Conservation (phyloP, 2,888 invertebrate genomes). For the Silvanus unidentatus region DNA sequence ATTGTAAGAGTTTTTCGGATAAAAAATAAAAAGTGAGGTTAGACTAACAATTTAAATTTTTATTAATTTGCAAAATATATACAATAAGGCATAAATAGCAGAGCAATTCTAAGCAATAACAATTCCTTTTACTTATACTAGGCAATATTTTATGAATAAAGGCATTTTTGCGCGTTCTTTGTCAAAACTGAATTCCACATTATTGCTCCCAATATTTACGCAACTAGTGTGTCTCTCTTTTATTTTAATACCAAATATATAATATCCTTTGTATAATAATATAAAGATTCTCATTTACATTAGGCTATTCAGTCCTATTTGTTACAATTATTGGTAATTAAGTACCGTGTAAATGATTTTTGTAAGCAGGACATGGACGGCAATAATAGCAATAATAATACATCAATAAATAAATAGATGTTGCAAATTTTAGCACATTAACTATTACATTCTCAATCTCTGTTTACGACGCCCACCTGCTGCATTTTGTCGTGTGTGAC, state of each 20-base stretch:
- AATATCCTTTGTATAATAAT: not conserved
- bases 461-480: too few relatives aligned
- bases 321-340: too few relatives aligned
- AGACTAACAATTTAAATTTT: constrained; percentile 14
- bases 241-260: not conserved
- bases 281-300: not conserved
- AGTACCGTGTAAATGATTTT: too few relatives aligned
- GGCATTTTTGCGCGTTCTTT: constrained; percentile 7
- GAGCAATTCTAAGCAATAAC: constrained; percentile 12
- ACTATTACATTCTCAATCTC: too few relatives aligned
- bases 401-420: too few relatives aligned
- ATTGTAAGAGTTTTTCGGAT: too few relatives aligned
- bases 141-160: constrained; percentile 2
- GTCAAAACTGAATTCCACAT: not conserved
- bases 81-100: constrained; percentile 21
- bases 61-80: constrained; percentile 20
- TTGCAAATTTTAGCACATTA: too few relatives aligned
- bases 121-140: not conserved
- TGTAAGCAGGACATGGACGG: too few relatives aligned
- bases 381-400: too few relatives aligned
- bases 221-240: not conserved
- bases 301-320: too few relatives aligned
- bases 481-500: too few relatives aligned
- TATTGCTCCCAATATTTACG: not conserved
- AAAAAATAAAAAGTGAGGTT: constrained; percentile 14